Conservation (phyloP, 2,113 vertebrate species). For the Thamnaconus septentrionalis region DNA sequence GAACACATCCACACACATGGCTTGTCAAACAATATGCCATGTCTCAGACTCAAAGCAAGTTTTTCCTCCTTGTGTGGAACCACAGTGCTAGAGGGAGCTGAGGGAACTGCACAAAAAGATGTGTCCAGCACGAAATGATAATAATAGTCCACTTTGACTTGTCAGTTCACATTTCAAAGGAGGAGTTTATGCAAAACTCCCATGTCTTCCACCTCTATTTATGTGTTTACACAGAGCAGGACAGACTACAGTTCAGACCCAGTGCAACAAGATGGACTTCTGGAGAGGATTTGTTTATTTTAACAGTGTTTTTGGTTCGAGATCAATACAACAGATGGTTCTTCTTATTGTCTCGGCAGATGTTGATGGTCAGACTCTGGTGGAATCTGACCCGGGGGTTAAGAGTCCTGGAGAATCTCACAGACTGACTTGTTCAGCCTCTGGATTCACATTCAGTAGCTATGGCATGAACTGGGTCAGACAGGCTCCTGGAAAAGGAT, state of each 20-base stretch:
- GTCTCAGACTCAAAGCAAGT: too few relatives aligned
- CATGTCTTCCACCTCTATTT: constrained; percentile 15
- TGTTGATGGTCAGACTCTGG: constrained; percentile 14
- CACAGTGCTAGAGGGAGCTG: too few relatives aligned
- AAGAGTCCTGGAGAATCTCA: background rate
- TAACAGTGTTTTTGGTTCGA: background rate
- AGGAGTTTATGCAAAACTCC: background rate
- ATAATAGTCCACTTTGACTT: too few relatives aligned
- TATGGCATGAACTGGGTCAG: constrained; percentile 29
- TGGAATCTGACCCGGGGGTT: background rate
- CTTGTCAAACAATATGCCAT: too few relatives aligned
- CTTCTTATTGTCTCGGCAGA: background rate
- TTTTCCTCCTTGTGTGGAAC: too few relatives aligned
- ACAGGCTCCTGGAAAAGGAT: constrained; percentile 54
- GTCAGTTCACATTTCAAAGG: background rate
- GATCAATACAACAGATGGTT: background rate
- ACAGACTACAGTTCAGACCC: constrained; percentile 21
- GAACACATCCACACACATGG: too few relatives aligned
- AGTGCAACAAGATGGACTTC: constrained; percentile 36
- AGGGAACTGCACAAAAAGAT: too few relatives aligned
- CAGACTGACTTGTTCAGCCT: constrained; percentile 12
- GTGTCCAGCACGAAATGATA: too few relatives aligned
- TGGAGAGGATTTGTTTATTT: constrained; percentile 13
- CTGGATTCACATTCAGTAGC: constrained; percentile 20
- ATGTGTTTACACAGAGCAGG: constrained; percentile 13